These are phyloP conservation scores for Menura novaehollandiae DNA, from an alignment of 2,113 vertebrate species.

Conservation along the genomic window DNA sequence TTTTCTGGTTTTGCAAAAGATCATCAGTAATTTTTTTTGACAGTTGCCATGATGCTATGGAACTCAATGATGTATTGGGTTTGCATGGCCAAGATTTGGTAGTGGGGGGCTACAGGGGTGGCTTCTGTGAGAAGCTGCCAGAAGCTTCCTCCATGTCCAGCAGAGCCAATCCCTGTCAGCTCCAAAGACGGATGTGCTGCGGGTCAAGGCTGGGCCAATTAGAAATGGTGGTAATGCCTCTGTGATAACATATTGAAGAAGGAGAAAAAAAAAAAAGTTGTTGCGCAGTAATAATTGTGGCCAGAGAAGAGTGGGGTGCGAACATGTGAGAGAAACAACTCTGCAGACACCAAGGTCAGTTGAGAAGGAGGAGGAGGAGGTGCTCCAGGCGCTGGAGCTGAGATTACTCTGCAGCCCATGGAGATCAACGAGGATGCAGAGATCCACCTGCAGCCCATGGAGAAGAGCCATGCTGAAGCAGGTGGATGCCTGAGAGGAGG, in stretches of 20 bases:
- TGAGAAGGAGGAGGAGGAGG: not conserved
- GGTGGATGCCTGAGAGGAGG: not conserved
- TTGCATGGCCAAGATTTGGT: not conserved
- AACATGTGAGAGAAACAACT: not conserved
- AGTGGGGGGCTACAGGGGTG: not conserved
- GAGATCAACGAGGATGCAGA: not conserved
- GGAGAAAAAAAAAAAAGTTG: not conserved
- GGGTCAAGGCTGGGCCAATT: not conserved
- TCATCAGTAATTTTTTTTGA: not conserved
- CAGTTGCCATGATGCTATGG: not conserved
- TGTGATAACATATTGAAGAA: not conserved
- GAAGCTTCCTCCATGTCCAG: not conserved
- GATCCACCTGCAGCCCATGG: no score
- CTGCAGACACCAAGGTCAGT: not conserved
- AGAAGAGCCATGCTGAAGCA: accelerated
- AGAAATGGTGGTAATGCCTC: no score
- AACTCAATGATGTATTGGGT: not conserved
- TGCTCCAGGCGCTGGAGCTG: not conserved
- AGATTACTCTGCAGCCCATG: not conserved
- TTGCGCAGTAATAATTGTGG: no score
- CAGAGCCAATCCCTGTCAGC: not conserved
- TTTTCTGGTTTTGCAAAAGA: not conserved
- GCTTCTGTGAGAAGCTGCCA: not conserved
- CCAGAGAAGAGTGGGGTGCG: not conserved
- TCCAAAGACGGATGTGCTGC: no score